These are phyloP conservation scores for Ctenopoma kingsleyae DNA, from an alignment of 2,797 vertebrate genomes.

Conservation along the genomic window DNA sequence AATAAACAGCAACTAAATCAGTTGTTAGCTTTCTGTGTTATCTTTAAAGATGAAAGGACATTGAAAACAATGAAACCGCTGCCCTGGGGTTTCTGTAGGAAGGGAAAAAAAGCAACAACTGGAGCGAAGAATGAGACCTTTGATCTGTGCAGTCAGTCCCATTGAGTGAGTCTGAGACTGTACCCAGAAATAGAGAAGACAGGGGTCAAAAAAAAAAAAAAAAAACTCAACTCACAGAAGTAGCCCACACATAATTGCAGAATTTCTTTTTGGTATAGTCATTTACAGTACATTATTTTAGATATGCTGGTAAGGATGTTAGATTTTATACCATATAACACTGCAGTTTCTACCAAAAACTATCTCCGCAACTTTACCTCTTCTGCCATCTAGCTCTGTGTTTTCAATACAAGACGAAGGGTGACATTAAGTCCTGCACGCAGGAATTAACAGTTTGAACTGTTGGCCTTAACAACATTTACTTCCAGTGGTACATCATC, in stretches of 20 bases:
- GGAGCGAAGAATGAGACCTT: constrained; percentile 78
- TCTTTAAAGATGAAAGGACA: constrained; percentile 82
- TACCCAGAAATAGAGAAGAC: constrained; percentile 69
- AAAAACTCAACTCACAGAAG: constrained; percentile 36
- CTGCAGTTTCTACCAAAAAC: constrained; percentile 8
- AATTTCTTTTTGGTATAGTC: neutral
- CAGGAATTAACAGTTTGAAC: constrained; percentile 42
- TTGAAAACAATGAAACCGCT: constrained; percentile 79
- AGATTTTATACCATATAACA: neutral
- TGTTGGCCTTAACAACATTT: constrained; percentile 38
- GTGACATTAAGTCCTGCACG: constrained; percentile 29
- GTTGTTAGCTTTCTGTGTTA: constrained; percentile 76
- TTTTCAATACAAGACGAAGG: constrained; percentile 39
- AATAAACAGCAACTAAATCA: constrained; percentile 75
- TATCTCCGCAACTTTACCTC: constrained; percentile 11
- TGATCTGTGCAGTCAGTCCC: constrained; percentile 73
- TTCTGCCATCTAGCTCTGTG: constrained; percentile 14
- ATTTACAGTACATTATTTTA: neutral
- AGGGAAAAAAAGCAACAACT: constrained; percentile 65
- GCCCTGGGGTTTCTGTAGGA: constrained; percentile 74
- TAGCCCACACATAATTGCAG: constrained; percentile 18
- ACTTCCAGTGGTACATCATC: constrained; percentile 14
- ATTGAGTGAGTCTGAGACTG: constrained; percentile 62
- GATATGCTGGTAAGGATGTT: neutral
- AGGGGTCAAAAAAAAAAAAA: constrained; percentile 52